These are phyloP conservation scores for Globodera rostochiensis DNA, from an alignment of 1,140 invertebrate species.

Conservation along the genomic window DNA sequence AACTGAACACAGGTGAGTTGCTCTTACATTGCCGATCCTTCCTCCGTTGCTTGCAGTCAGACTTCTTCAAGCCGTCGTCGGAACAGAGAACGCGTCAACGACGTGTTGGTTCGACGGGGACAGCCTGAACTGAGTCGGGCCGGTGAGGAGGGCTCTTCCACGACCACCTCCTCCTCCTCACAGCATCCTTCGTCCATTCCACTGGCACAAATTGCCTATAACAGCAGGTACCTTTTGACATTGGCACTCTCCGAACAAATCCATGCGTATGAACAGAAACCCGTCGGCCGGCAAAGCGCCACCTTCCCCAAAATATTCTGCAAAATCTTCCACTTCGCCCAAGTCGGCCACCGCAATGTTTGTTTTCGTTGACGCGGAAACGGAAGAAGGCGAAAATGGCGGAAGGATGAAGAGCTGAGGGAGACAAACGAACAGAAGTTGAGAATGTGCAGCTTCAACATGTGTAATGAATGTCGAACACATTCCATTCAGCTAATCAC, in stretches of 20 bases:
- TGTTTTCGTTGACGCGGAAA: constrained; percentile 27
- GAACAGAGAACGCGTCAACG: neutral
- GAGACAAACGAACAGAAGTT: neutral
- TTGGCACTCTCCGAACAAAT: neutral
- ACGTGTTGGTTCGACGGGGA: neutral
- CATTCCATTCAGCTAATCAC: no score
- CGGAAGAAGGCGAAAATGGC: neutral
- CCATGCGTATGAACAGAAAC: neutral
- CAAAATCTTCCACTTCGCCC: neutral
- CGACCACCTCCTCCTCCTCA: constrained; percentile 28
- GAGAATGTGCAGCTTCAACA: neutral
- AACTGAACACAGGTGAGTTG: constrained; percentile 57
- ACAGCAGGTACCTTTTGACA: neutral
- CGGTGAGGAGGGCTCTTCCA: constrained; percentile 14
- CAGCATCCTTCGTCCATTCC: constrained; percentile 16
- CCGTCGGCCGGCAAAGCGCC: neutral
- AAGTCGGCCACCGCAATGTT: constrained; percentile 11
- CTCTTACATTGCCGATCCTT: neutral
- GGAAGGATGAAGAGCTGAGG: neutral
- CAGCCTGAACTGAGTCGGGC: neutral
- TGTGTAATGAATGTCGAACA: no score
- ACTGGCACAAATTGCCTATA: constrained; percentile 10
- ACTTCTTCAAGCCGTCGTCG: neutral
- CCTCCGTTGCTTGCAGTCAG: neutral
- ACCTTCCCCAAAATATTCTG: constrained; percentile 10